Percentiles rank a stretch among this genome's conserved stretches.
These are phyloP conservation scores for Elephas maximus DNA, from an alignment of 2,113 vertebrate genomes.

Conservation along the genomic window DNA sequence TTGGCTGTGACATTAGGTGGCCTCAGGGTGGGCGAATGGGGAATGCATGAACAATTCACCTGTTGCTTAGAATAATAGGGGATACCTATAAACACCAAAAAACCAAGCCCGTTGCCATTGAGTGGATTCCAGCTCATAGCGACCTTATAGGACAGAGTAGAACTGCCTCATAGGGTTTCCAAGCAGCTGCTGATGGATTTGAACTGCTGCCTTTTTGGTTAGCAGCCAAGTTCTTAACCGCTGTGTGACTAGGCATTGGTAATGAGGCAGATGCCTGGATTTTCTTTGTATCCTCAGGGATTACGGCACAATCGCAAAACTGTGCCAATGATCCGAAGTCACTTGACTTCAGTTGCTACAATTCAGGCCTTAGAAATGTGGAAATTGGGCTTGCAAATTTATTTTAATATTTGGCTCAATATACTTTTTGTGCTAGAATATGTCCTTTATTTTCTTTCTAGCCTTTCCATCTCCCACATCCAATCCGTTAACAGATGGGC, in stretches of 20 bases:
- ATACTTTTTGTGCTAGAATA: background rate
- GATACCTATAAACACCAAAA: no score
- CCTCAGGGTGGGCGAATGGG: background rate
- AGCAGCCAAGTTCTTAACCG: no score
- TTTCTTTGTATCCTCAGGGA: background rate
- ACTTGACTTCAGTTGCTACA: background rate
- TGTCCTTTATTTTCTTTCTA: background rate
- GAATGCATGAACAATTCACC: background rate
- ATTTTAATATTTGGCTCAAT: slow-evolving; percentile 13
- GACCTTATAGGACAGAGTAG: no score
- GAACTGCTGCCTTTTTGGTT: no score
- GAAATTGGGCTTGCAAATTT: background rate
- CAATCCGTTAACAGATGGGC: background rate
- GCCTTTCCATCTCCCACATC: background rate
- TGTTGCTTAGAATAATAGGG: background rate
- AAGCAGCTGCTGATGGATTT: no score
- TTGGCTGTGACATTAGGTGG: background rate
- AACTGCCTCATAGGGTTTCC: no score
- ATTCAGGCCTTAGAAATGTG: background rate
- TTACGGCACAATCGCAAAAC: background rate
- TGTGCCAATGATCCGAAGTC: background rate
- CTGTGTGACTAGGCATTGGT: background rate
- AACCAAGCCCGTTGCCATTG: no score
- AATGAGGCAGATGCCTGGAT: background rate
- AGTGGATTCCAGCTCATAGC: no score